Evolutionary conservation across 2,888 invertebrate genomes (phyloP), one percentile per base, ranked within the genome.

Genomic region (Paralinhomoeus sp.): DNA sequence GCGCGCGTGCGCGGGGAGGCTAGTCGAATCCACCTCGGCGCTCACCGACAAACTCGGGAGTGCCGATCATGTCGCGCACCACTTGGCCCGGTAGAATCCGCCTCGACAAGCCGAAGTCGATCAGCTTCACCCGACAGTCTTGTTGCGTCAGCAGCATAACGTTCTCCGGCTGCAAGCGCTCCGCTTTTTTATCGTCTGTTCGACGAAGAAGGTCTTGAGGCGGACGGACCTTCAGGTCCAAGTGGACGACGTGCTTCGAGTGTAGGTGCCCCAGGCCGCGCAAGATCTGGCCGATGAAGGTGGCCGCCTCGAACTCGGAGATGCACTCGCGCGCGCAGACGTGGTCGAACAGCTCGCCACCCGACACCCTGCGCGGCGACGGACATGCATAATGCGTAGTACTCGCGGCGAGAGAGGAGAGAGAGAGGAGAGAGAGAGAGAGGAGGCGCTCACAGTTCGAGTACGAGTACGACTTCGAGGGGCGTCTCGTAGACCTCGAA

Each of bases 291-390:
- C 65, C 57, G 47, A 75, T 67, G 60, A 74, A 74, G 41, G 68
- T 66, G 9, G 72, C 69, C 17, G 74, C 73, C 60, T 74, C 74
- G 36, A 66, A 65, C 59, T 75, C 75, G 50, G 66, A 67, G 20
- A 72, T 58, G 39, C 62, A 62, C 47, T 71, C 71, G 48, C 64
- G 64, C 45, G 67, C 66, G 23, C 68, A 64, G 21, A 72, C 65
- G 51, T 68, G 73, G 51, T 75, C 73, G 61, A 74, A 75, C 45
- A 75, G 62, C 60, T 75, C 75, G 23, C 75, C 75, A 38, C 74
- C 75, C 48, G 71, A 67, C 37, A 75, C 73, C 47, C 71, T 71
- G 57, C n/a, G n/a, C n/a, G n/a, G n/a, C n/a, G n/a, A n/a, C n/a
- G n/a, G n/a, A n/a, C n/a, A n/a, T n/a, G n/a, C n/a, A n/a, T n/a